Evolutionary conservation across 2,797 vertebrate species (phyloP).

Genomic region (Coregonus ussuriensis): DNA sequence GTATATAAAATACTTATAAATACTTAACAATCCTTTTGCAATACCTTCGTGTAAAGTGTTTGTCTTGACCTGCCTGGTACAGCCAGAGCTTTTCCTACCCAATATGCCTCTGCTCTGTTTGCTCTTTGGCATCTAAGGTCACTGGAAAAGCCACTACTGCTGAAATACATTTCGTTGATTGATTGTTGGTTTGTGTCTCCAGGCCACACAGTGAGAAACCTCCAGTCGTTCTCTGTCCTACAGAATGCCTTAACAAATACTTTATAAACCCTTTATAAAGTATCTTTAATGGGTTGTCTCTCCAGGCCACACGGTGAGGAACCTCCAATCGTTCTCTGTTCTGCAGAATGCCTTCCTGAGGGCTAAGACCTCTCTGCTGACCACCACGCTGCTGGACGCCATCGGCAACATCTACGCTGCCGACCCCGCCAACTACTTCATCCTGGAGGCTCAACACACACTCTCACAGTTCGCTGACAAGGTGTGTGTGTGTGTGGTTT

Average conservation of each 20-base stretch:
- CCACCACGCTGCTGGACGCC: constrained; percentile 91
- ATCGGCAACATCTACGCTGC: constrained; percentile 92
- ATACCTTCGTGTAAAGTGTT: too few species aligned
- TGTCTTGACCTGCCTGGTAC: too few species aligned
- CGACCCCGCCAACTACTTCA: constrained; percentile 95
- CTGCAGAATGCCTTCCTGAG: constrained; percentile 96
- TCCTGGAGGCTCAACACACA: constrained; percentile 95
- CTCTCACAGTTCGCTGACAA: constrained; percentile 95
- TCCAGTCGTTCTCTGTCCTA: constrained; percentile 95
- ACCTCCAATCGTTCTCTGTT: constrained; percentile 94
- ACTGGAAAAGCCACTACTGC: not conserved
- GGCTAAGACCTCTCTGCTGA: constrained; percentile 89
- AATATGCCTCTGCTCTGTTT: too few species aligned
- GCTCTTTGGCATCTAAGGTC: too few species aligned
- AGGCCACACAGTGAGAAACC: constrained; percentile 94
- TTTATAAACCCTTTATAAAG: too few species aligned
- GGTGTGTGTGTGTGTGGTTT: constrained; percentile 56
- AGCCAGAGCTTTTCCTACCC: too few species aligned
- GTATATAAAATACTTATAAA: too few species aligned
- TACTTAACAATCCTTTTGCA: too few species aligned
- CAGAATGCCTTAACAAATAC: constrained; percentile 84
- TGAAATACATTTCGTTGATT: not conserved
- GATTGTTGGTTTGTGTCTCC: not conserved
- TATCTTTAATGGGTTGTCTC: not conserved
- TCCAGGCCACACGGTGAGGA: constrained; percentile 91